Evolutionary conservation across 2,113 vertebrate genomes (phyloP).

Genomic region (Falco punctatus): DNA sequence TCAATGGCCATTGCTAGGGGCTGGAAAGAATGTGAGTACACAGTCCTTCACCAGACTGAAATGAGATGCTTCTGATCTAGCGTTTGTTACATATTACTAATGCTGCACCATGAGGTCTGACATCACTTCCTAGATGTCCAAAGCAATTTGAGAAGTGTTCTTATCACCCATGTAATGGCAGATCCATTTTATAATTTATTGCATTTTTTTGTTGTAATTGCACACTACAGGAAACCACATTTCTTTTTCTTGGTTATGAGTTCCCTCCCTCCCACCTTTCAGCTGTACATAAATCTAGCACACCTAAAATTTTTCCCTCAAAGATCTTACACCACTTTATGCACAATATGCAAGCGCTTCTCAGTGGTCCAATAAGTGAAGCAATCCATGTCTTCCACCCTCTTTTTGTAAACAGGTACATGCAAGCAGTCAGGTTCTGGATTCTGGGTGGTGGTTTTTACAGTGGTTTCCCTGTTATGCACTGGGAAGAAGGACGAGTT

Average conservation of each 20-base stretch:
- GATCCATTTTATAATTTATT: neutral
- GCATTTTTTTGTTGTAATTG: neutral
- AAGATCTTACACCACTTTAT: neutral
- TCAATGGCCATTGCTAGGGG: neutral
- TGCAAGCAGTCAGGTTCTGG: neutral
- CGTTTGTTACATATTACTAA: neutral
- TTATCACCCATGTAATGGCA: neutral
- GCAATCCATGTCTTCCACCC: neutral
- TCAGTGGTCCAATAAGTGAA: neutral
- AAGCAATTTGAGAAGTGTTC: neutral
- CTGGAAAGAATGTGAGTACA: rapidly evolving
- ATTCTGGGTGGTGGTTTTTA: neutral
- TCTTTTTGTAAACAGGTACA: neutral
- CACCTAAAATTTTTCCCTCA: neutral
- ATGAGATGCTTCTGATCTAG: neutral
- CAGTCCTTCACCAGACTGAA: neutral
- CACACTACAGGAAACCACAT: neutral
- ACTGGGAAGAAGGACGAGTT: neutral
- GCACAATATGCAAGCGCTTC: neutral
- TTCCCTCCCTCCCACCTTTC: neutral
- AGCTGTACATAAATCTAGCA: neutral
- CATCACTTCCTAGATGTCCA: neutral
- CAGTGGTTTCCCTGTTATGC: neutral
- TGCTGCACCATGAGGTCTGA: neutral
- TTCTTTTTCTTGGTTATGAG: neutral